Base-by-base conservation (phyloP, 2,888 invertebrate genomes). In the Desoria tigrina region DNA sequence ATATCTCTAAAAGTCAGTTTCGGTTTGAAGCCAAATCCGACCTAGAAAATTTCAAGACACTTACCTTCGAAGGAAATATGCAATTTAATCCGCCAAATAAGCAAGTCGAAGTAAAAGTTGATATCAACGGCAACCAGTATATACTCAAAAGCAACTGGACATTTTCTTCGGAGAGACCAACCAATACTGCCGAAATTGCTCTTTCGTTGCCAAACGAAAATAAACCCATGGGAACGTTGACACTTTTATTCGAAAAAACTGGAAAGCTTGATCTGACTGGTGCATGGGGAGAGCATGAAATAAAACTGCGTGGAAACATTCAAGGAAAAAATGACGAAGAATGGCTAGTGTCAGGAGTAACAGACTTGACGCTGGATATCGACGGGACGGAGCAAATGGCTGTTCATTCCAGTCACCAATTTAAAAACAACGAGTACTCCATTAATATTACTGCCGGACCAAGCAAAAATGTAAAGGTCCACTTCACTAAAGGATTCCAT, bases 191-290 rank as follows among this genome's bases (percentile, higher is more conserved):
- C 6, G 16, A 16, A 2, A 42, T 57, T 18, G 21, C 3, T 18
- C 18, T 42, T 21, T 18, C 42, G 26, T 27, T 27, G 24, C 16
- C 16, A 11, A n/a, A 7, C 11, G 42, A 39, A 6, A 24, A 57
- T 14, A n/a, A 18, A 24, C 2, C 39, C 6, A 4, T 42, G 14
- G 42, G 39, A 23, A 55, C 61, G 9, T 26, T 75, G 14, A 61
- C 65, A 9, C 23, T 73, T 14, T 27, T 27, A 14, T n/a, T 74
- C 21, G 71, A 63, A 16, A 55, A 68, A n/a, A 27, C 42, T 57
- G 74, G 73, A 18, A 63, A 66, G 14, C 42, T 73, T 21, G 21
- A 62, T 4, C 28, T 71, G 9, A 57, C 49, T 32, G 76, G 74
- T n/a, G 55, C 42, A 1, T 71, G 69, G 63, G 65, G 68, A n/a